Percentiles rank a stretch among this genome's conserved stretches.
These are phyloP conservation scores for Rhinoptilus africanus DNA, from an alignment of 2,113 vertebrate genomes.

Conservation along the genomic window DNA sequence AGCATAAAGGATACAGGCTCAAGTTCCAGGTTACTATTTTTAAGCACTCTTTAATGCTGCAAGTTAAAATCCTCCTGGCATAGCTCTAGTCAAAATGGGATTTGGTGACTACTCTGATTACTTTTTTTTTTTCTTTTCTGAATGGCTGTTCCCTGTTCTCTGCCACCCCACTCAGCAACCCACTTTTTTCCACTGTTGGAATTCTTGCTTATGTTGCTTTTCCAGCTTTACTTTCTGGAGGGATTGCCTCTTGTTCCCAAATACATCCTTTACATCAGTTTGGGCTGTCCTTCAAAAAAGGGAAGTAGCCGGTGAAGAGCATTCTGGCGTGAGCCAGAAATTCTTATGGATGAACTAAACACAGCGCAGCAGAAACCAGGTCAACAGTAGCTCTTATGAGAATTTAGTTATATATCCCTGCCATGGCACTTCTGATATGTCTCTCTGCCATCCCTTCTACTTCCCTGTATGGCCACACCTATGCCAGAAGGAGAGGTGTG, in stretches of 20 bases:
- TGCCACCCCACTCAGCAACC: background rate
- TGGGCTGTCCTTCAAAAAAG: background rate
- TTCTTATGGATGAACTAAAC: background rate
- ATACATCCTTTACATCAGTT: background rate
- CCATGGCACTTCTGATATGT: background rate
- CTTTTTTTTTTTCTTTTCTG: background rate
- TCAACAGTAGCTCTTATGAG: background rate
- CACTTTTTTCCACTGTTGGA: background rate
- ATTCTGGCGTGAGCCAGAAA: background rate
- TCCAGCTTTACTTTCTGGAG: background rate
- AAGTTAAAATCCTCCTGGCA: background rate
- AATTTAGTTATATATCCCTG: background rate
- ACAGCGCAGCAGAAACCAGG: background rate
- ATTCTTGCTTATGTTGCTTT: background rate
- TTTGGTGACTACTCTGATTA: background rate
- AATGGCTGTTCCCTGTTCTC: background rate
- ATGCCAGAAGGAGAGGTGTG: fast-evolving
- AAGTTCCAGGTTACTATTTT: background rate
- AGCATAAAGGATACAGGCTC: background rate
- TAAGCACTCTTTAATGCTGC: background rate
- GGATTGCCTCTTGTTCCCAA: background rate
- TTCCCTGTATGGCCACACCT: background rate
- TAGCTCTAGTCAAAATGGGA: background rate
- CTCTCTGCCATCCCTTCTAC: background rate
- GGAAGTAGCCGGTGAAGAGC: background rate